phyloP scores from a whole-genome alignment of 2,888 invertebrate species.

The Eupithecia insigniata region DNA sequence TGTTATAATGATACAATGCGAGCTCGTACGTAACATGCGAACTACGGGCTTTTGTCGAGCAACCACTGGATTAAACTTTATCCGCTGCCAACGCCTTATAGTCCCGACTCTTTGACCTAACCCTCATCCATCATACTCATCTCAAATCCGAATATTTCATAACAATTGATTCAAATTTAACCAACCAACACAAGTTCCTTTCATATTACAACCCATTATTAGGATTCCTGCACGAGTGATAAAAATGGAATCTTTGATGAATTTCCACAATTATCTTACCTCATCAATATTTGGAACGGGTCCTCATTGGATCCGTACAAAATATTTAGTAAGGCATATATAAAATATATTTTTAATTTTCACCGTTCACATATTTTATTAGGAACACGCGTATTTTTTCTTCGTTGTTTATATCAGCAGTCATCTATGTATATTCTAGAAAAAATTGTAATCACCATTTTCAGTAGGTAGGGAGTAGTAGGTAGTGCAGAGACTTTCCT shows the following conservation, averaged over 20 bases:
- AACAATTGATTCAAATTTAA: conserved; percentile 9
- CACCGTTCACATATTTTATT: too few species aligned
- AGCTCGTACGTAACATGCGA: neutral
- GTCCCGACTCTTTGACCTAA: conserved; percentile 4
- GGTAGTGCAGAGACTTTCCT: too few species aligned
- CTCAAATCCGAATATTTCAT: conserved; percentile 5
- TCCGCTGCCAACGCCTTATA: conserved; percentile 1
- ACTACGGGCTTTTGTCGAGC: neutral
- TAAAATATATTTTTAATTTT: too few species aligned
- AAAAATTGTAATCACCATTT: too few species aligned
- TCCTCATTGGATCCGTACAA: too few species aligned
- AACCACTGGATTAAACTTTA: neutral
- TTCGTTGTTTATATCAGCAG: too few species aligned
- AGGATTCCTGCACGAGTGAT: neutral
- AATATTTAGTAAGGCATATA: too few species aligned
- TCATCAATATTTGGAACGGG: too few species aligned
- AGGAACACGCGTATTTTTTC: too few species aligned
- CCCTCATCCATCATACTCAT: conserved; percentile 15
- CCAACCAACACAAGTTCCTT: neutral
- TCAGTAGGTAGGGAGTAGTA: too few species aligned
- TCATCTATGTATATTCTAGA: too few species aligned
- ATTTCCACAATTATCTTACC: neutral
- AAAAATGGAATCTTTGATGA: neutral
- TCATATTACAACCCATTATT: neutral
- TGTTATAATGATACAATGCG: neutral